Evolutionary conservation across 2,888 invertebrate species (phyloP).

Genomic region (Sericinus montela): DNA sequence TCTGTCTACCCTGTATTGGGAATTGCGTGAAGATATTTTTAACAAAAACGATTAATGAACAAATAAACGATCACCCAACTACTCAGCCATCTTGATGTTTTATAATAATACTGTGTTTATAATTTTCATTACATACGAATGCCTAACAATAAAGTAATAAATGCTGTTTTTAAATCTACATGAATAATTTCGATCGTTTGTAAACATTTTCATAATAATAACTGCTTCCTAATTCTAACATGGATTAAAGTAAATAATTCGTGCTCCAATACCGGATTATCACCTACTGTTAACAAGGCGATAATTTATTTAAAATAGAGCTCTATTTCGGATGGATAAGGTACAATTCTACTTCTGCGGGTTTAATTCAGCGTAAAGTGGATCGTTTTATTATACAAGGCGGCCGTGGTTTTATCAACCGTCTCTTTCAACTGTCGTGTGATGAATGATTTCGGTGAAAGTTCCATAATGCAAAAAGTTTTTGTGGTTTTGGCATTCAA

Average conservation of each 20-base stretch:
- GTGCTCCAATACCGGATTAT: background rate
- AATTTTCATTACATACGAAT: no score
- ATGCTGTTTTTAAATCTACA: no score
- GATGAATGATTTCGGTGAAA: background rate
- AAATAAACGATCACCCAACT: no score
- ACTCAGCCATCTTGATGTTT: no score
- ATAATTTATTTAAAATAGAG: background rate
- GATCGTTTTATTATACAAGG: background rate
- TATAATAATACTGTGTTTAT: no score
- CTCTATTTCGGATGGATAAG: background rate
- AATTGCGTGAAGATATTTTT: no score
- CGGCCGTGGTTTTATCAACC: background rate
- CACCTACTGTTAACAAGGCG: background rate
- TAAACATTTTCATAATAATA: no score
- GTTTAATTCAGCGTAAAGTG: background rate
- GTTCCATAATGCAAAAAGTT: background rate
- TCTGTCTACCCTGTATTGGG: no score
- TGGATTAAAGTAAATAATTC: background rate
- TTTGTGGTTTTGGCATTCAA: background rate
- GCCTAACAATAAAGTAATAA: no score
- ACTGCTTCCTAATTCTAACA: background rate
- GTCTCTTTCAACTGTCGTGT: background rate
- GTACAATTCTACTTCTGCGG: background rate
- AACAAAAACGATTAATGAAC: no score
- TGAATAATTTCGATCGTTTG: no score